phyloP scores from a whole-genome alignment of 2,797 vertebrate species.

The Lophius americanus region DNA sequence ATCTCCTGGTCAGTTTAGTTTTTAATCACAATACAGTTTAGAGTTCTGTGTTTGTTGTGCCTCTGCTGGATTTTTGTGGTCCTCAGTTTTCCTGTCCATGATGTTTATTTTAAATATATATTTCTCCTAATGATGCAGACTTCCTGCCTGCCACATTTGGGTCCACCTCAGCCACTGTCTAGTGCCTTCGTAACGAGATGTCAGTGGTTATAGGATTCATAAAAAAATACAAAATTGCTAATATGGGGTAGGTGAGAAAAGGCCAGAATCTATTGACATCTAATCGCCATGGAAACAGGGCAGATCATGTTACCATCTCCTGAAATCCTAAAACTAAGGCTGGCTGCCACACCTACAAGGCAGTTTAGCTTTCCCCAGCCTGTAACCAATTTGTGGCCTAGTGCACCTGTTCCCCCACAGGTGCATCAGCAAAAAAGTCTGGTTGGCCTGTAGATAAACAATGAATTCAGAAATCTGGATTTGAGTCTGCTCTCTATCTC shows the following conservation, averaged over 20 bases:
- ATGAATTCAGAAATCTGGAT: conserved; percentile 16
- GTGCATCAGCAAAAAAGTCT: neutral
- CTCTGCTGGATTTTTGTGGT: no score
- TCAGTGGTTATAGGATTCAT: no score
- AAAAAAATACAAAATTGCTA: neutral
- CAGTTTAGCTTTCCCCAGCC: conserved; percentile 15
- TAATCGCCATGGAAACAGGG: conserved; percentile 62
- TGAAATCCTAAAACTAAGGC: conserved; percentile 42
- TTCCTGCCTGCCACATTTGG: no score
- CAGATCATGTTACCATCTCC: conserved; percentile 35
- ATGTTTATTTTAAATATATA: no score
- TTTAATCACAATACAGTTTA: no score
- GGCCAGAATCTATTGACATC: conserved; percentile 37
- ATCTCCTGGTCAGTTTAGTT: no score
- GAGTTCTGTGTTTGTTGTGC: no score
- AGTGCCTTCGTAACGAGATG: no score
- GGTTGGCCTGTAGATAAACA: conserved; percentile 33
- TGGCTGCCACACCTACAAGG: conserved; percentile 24
- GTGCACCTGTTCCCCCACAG: conserved; percentile 22
- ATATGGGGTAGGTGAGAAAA: conserved; percentile 21
- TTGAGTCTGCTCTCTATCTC: conserved; percentile 22
- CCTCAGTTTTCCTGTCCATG: no score
- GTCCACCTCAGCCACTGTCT: no score
- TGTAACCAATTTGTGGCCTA: conserved; percentile 16
- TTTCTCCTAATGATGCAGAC: no score